Percentiles rank a stretch among this genome's conserved stretches.
Conservation (phyloP, 2,888 invertebrate species). For the Melanchra persicariae region DNA sequence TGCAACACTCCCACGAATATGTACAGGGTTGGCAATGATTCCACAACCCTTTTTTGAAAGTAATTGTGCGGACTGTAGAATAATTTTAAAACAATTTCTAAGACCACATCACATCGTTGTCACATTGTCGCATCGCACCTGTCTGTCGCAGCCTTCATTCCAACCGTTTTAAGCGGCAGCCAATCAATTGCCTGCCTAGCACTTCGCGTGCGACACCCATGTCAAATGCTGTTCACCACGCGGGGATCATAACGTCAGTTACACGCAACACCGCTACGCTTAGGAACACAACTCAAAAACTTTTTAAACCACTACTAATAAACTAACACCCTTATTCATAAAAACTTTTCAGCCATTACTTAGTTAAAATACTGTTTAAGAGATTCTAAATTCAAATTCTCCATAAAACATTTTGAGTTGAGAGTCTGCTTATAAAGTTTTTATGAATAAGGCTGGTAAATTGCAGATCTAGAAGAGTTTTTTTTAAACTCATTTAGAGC, state of each 20-base stretch:
- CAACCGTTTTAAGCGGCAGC: background rate
- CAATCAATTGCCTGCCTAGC: conserved; percentile 33
- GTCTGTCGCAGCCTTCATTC: background rate
- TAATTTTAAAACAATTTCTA: background rate
- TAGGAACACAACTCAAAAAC: background rate
- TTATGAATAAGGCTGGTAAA: no score
- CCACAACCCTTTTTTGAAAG: no score
- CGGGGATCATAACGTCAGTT: conserved; percentile 18
- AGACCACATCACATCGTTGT: background rate
- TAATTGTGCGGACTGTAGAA: background rate
- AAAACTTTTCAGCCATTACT: no score
- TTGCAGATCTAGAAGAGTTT: no score
- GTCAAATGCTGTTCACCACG: conserved; percentile 53
- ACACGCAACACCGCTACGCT: conserved; percentile 12
- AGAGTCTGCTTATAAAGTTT: no score
- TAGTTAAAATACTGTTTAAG: no score
- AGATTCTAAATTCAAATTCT: no score
- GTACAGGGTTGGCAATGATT: background rate
- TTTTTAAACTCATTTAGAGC: no score
- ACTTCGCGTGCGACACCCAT: conserved; percentile 52
- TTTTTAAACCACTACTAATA: background rate
- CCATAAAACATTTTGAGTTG: no score
- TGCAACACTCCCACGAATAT: no score
- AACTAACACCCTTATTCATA: no score
- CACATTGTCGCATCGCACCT: background rate